Conservation (phyloP, 2,113 vertebrate species). For the Morone saxatilis region DNA sequence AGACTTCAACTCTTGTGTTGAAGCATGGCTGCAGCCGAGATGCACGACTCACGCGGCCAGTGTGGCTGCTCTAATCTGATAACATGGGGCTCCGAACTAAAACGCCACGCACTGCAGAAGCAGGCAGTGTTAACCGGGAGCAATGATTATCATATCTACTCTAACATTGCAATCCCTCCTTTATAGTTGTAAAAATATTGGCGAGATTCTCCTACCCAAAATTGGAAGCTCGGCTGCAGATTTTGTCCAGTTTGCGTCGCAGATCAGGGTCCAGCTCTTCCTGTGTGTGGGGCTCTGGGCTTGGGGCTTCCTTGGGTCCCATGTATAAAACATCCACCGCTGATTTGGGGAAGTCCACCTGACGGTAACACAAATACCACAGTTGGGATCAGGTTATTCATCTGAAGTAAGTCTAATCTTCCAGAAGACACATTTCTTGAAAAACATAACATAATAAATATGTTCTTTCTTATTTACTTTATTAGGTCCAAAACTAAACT, state of each 20-base stretch:
- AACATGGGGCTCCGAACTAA: too few relatives aligned
- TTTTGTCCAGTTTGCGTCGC: slow-evolving; percentile 87
- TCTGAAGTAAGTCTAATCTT: not conserved
- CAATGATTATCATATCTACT: not conserved
- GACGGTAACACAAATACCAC: slow-evolving; percentile 11
- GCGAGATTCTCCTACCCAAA: slow-evolving; percentile 87
- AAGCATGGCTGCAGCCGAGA: too few relatives aligned
- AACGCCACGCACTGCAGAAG: too few relatives aligned
- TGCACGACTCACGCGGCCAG: too few relatives aligned
- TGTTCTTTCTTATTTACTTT: too few relatives aligned
- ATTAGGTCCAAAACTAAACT: not conserved
- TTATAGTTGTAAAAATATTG: not conserved
- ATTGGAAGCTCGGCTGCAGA: slow-evolving; percentile 89
- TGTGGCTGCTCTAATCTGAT: too few relatives aligned
- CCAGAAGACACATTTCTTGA: not conserved
- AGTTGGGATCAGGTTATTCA: not conserved
- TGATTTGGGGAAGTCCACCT: slow-evolving; percentile 94
- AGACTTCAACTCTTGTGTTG: too few relatives aligned
- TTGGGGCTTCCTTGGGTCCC: slow-evolving; percentile 85
- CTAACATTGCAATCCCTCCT: not conserved
- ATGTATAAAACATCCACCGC: slow-evolving; percentile 90
- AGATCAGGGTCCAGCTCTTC: slow-evolving; percentile 89
- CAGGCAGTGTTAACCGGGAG: too few relatives aligned
- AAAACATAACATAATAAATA: too few relatives aligned
- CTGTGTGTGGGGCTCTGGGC: slow-evolving; percentile 78